A percentile compares a stretch with the other conserved stretches of the same genome.
phyloP scores from a whole-genome alignment of 2,797 vertebrate species.

The Myotis findleyi region DNA sequence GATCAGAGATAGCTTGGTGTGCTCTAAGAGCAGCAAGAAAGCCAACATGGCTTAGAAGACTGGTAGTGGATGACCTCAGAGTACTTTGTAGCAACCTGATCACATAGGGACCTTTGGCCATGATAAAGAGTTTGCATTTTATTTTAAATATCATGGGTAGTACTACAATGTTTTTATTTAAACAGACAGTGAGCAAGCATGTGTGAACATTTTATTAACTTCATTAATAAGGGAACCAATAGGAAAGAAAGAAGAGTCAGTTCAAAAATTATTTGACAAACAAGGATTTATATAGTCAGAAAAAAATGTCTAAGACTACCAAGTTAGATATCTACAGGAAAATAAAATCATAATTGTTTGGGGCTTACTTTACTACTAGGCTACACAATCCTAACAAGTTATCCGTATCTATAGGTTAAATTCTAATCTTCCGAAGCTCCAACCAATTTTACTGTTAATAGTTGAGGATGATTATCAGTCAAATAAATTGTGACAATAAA shows the following conservation, averaged over 20 bases:
- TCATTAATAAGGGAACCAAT: background rate
- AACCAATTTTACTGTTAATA: background rate
- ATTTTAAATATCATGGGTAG: background rate
- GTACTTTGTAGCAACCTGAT: background rate
- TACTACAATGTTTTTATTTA: background rate
- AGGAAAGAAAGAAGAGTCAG: background rate
- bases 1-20: background rate
- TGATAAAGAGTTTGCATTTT: background rate
- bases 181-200: background rate
- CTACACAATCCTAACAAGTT: background rate
- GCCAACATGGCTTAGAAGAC: background rate
- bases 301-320: background rate
- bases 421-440: background rate
- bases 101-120: background rate
- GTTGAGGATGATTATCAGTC: background rate
- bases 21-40: conserved; percentile 4
- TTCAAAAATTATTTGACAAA: conserved; percentile 13
- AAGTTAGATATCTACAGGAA: background rate
- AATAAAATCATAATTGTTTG: background rate
- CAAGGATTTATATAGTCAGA: background rate
- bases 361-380: background rate
- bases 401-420: background rate
- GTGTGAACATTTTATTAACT: background rate
- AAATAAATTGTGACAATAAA: conserved; percentile 24
- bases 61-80: background rate